Evolutionary conservation across 2,113 vertebrate species (phyloP).

Genomic region (Mystacornis crossleyi): DNA sequence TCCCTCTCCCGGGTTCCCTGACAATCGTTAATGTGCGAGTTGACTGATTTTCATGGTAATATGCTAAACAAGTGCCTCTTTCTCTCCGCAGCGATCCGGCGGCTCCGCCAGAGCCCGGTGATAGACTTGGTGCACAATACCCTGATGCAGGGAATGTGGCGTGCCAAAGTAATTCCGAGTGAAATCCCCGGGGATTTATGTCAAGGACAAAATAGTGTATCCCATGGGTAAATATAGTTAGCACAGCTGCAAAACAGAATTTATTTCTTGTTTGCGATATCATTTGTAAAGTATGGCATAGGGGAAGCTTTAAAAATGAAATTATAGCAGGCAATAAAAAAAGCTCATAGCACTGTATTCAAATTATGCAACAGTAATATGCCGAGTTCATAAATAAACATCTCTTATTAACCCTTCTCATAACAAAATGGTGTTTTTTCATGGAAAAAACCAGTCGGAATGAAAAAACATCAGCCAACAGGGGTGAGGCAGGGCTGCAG

Average conservation of each 20-base stretch:
- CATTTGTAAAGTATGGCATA: conserved; percentile 80
- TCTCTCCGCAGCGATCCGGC: background rate
- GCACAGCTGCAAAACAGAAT: conserved; percentile 77
- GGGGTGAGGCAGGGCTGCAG: background rate
- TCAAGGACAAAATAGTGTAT: conserved; percentile 79
- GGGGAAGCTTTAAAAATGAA: conserved; percentile 82
- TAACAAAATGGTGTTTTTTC: conserved; percentile 26
- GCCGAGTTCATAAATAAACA: conserved; percentile 83
- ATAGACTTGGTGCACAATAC: background rate
- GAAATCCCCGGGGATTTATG: conserved; percentile 63
- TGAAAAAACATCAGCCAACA: background rate
- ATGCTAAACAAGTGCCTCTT: conserved; percentile 40
- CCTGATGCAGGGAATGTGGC: background rate
- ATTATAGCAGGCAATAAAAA: conserved; percentile 82
- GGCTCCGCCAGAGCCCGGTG: background rate
- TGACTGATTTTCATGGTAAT: conserved; percentile 51
- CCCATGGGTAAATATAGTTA: conserved; percentile 74
- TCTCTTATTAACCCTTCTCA: conserved; percentile 75
- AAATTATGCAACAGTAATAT: conserved; percentile 79
- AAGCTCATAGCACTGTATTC: conserved; percentile 80
- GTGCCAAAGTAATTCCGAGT: conserved; percentile 58
- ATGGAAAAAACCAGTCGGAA: background rate
- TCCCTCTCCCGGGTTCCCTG: background rate
- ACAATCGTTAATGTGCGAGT: background rate
- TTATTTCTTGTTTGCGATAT: conserved; percentile 81